Evolutionary conservation across 92 coral and sea anemone genomes (phyloP).

Genomic region (Bergia puertoricense): DNA sequence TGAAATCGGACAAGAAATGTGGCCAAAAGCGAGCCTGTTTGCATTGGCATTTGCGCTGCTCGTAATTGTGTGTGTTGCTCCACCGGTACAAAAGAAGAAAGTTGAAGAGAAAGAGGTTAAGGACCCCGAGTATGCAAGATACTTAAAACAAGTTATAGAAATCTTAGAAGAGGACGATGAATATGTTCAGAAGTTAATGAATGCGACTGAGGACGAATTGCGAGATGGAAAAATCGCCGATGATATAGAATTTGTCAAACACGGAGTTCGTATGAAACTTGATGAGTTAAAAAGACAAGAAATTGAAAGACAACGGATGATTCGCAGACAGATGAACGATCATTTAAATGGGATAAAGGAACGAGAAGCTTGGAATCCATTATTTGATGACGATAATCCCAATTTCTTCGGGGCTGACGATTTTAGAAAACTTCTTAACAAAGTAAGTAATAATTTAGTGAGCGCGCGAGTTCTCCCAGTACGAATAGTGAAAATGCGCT

Average conservation of each 20-base stretch:
- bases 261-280: constrained; percentile 86
- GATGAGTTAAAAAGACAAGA: constrained; percentile 97
- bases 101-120: constrained; percentile 54
- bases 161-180: constrained; percentile 93
- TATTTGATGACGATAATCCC: constrained; percentile 96
- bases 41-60: constrained; percentile 35
- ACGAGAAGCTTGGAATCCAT: constrained; percentile 94
- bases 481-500: not conserved
- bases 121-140: constrained; percentile 94
- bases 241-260: constrained; percentile 87
- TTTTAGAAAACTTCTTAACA: constrained; percentile 79
- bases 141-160: constrained; percentile 95
- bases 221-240: constrained; percentile 92
- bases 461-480: not conserved
- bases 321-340: constrained; percentile 93
- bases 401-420: constrained; percentile 94
- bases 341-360: constrained; percentile 83
- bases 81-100: constrained; percentile 71
- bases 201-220: constrained; percentile 92
- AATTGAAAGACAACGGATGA: constrained; percentile 86
- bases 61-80: constrained; percentile 68
- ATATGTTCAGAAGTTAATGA: constrained; percentile 85
- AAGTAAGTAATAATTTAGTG: constrained; percentile 60
- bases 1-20: constrained; percentile 41
- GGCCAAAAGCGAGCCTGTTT: constrained; percentile 25